These are phyloP conservation scores for Terrapene triunguis DNA, from an alignment of 2,113 vertebrate species.

Conservation along the genomic window DNA sequence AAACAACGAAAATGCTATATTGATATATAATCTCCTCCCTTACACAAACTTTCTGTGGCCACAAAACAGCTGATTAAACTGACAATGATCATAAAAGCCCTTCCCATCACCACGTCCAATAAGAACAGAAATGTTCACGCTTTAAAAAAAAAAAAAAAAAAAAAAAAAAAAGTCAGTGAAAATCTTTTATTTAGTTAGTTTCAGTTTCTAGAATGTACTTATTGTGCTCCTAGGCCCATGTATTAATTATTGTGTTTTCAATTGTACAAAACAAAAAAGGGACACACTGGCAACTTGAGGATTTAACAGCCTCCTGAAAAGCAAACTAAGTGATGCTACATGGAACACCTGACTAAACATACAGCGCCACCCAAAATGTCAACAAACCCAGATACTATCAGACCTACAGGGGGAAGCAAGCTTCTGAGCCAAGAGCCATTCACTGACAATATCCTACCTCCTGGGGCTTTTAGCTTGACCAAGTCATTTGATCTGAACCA, in stretches of 20 bases:
- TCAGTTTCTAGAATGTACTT: slow-evolving; percentile 30
- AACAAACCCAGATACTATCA: slow-evolving; percentile 34
- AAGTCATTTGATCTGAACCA: not conserved
- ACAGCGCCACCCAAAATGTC: not conserved
- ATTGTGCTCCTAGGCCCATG: not conserved
- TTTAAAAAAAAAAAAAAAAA: not conserved
- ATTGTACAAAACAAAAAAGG: slow-evolving; percentile 10
- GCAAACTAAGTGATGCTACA: not conserved
- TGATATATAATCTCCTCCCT: not conserved
- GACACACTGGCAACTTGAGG: not conserved
- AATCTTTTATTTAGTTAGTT: not conserved
- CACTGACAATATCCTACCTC: slow-evolving; percentile 10
- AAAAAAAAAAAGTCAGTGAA: not conserved
- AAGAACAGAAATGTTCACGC: not conserved
- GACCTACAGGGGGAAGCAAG: not conserved
- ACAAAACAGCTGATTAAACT: not conserved
- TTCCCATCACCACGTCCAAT: not conserved
- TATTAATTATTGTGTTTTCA: not conserved
- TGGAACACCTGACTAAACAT: slow-evolving; percentile 47
- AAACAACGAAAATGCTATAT: not conserved
- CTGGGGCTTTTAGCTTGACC: not conserved
- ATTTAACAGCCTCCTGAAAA: not conserved
- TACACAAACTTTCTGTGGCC: not conserved
- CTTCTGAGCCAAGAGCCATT: slow-evolving; percentile 4
- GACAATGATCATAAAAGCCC: not conserved